Evolutionary conservation across 2,888 invertebrate genomes (phyloP).

Genomic region (Anoncus sp.): DNA sequence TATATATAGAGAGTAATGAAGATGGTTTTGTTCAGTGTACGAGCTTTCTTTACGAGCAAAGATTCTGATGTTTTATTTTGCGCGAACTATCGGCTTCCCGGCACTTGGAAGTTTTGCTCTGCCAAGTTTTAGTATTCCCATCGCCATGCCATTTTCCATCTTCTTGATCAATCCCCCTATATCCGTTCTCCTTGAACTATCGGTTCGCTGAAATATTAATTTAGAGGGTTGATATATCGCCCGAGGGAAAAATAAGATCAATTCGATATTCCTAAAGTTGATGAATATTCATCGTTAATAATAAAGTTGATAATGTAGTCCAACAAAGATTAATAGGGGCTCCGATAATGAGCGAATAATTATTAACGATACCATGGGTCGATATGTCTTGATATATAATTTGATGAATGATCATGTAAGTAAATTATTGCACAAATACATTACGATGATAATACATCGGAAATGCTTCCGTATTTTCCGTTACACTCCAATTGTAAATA

Average conservation of each 20-base stretch:
- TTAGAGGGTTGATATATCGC: slow-evolving; percentile 15
- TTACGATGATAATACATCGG: background rate
- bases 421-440: slow-evolving; percentile 4
- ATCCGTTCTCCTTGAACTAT: slow-evolving; percentile 3
- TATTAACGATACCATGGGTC: slow-evolving; percentile 3
- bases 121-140: slow-evolving; percentile 41
- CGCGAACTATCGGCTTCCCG: slow-evolving; percentile 30
- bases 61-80: slow-evolving; percentile 42
- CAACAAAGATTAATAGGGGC: slow-evolving; percentile 27
- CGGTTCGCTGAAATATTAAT: slow-evolving; percentile 51
- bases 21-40: background rate
- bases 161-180: background rate
- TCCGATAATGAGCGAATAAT: slow-evolving; percentile 12
- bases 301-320: slow-evolving; percentile 41
- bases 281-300: slow-evolving; percentile 7
- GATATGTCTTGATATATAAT: slow-evolving; percentile 6
- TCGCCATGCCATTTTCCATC: background rate
- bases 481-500: background rate
- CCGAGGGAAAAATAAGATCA: slow-evolving; percentile 20
- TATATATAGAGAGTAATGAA: slow-evolving; percentile 2
- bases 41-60: background rate
- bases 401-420: background rate
- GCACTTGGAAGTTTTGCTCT: slow-evolving; percentile 35
- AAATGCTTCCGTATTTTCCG: background rate
- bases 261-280: slow-evolving; percentile 20